These are phyloP conservation scores for Cryptocheilus praepositus DNA, from an alignment of 2,888 invertebrate genomes.

Conservation along the genomic window DNA sequence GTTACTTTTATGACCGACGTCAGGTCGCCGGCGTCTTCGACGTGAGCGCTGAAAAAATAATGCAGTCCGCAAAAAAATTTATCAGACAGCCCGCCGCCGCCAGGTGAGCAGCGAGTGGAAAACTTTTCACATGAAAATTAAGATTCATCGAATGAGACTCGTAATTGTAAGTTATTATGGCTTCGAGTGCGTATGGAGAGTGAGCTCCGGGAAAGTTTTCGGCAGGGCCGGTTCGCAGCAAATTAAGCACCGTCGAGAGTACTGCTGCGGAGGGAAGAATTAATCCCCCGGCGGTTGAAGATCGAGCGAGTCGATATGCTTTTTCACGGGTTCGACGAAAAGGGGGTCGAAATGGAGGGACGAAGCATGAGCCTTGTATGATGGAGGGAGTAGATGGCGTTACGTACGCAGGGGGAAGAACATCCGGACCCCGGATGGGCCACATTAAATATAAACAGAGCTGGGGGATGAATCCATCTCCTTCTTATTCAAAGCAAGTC, in stretches of 20 bases:
- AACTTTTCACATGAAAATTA: background rate
- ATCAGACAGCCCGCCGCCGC: too few relatives aligned
- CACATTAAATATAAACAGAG: conserved; percentile 59
- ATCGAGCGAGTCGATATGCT: conserved; percentile 48
- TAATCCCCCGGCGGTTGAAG: conserved; percentile 42
- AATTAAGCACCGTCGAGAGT: conserved; percentile 41
- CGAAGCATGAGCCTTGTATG: background rate
- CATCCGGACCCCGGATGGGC: conserved; percentile 51
- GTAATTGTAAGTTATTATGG: background rate
- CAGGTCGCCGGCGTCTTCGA: background rate
- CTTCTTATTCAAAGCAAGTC: conserved; percentile 32
- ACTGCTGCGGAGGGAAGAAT: conserved; percentile 34
- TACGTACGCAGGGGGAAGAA: conserved; percentile 40
- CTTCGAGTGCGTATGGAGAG: background rate
- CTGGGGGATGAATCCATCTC: conserved; percentile 21
- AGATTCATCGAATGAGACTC: background rate
- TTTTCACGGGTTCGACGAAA: conserved; percentile 45
- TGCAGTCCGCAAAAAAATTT: background rate
- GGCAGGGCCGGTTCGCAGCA: conserved; percentile 34
- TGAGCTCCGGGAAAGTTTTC: background rate
- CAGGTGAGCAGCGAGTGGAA: background rate
- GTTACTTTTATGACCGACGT: too few relatives aligned
- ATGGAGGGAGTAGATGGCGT: background rate
- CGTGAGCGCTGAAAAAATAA: background rate
- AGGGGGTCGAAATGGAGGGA: conserved; percentile 13